Conservation (phyloP, 2,797 vertebrate genomes). For the Ctenopoma kingsleyae region DNA sequence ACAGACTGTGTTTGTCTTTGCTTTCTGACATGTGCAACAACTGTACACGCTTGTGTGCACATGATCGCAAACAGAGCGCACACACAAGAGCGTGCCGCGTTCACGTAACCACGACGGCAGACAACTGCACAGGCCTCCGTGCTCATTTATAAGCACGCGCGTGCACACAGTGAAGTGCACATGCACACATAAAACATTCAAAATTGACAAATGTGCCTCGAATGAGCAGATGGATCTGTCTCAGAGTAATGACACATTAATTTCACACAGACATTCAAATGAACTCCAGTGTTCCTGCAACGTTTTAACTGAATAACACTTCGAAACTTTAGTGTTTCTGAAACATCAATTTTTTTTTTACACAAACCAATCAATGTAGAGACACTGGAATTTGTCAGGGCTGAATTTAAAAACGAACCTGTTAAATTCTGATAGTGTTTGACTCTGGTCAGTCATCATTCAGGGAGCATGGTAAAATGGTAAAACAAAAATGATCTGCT, state of each 20-base stretch:
- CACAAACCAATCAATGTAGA: background rate
- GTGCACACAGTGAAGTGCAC: conserved; percentile 28
- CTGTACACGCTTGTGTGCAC: conserved; percentile 44
- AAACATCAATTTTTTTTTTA: background rate
- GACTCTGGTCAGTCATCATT: background rate
- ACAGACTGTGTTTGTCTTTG: conserved; percentile 77
- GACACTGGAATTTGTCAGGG: too few relatives aligned
- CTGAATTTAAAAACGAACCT: too few relatives aligned
- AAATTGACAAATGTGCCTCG: conserved; percentile 62
- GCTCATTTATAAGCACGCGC: conserved; percentile 32
- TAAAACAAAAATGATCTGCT: too few relatives aligned
- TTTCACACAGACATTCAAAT: conserved; percentile 54
- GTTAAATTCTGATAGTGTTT: background rate
- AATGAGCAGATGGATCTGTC: conserved; percentile 69
- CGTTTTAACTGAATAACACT: background rate
- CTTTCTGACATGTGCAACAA: conserved; percentile 64
- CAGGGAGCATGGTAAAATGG: background rate
- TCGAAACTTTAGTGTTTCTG: background rate
- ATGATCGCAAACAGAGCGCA: conserved; percentile 21
- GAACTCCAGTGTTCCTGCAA: conserved; percentile 34
- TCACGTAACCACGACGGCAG: conserved; percentile 44
- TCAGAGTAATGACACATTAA: conserved; percentile 61
- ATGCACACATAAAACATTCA: conserved; percentile 11
- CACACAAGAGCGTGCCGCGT: conserved; percentile 19
- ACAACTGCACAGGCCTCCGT: conserved; percentile 4